Conservation (phyloP, 2,113 vertebrate genomes). For the Prochilodus magdalenae region DNA sequence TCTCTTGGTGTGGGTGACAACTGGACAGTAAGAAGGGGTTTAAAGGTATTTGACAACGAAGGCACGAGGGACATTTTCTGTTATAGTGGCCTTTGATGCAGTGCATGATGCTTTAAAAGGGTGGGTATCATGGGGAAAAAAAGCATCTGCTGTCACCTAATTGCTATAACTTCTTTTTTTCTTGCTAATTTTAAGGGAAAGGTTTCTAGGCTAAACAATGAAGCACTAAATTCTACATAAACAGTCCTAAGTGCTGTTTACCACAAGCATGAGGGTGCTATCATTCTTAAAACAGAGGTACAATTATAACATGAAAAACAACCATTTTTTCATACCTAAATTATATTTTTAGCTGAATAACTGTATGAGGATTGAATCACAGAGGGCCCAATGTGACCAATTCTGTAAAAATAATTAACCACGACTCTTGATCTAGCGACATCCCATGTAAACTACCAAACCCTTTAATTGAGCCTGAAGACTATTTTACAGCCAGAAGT, state of each 20-base stretch:
- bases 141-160: conserved; percentile 48
- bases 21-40: conserved; percentile 21
- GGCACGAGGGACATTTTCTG: conserved; percentile 56
- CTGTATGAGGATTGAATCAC: conserved; percentile 40
- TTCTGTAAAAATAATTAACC: conserved; percentile 31
- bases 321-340: conserved; percentile 25
- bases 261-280: conserved; percentile 38
- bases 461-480: conserved; percentile 16
- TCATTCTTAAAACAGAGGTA: conserved; percentile 27
- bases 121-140: conserved; percentile 19
- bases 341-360: conserved; percentile 33
- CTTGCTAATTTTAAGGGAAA: conserved; percentile 35
- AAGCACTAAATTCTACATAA: conserved; percentile 44
- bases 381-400: conserved; percentile 39
- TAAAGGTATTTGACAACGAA: conserved; percentile 26
- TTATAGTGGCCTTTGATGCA: conserved; percentile 65
- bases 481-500: background rate
- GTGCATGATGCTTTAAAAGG: conserved; percentile 60
- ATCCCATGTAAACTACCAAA: conserved; percentile 12
- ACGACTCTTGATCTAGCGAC: background rate
- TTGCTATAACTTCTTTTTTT: conserved; percentile 18
- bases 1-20: conserved; percentile 33
- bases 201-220: conserved; percentile 31
- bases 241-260: conserved; percentile 40
- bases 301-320: conserved; percentile 12